Base-by-base conservation (phyloP, 2,888 invertebrate genomes). In the Eugnorisma glareosa region DNA sequence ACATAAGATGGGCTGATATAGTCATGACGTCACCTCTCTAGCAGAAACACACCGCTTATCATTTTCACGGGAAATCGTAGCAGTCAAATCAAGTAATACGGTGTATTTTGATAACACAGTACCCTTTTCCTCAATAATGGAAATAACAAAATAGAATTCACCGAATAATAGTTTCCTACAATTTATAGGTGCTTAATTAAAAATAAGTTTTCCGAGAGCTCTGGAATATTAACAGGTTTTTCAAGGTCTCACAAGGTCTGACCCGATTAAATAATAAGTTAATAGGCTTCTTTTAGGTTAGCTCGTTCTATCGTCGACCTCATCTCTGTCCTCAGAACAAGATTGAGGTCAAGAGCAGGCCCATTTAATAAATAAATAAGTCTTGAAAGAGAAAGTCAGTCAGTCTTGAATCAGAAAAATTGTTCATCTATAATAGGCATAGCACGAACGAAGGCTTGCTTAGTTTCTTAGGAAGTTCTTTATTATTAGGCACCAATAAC, bases 1-100 rank as follows among this genome's bases (percentile, higher is more conserved):
- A 80, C 79, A 82, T 86, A 82, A 85, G 84, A 79, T 71, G 74
- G 78, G 73, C 73, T 40, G 73, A 80, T 81, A 82, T 57, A 78
- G 59, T 54, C 37, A 79, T 88, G 80, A 85, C 90, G 84, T 83
- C 83, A 84, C 68, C 40, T 68, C 63, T 80, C 69, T 69, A 73
- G 75, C 69, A 77, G 69, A 83, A 85, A 74, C 71, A 67, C 67
- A 54, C 11, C 31, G 40, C 70, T 86, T 86, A 89, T 90, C 86
- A 76, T 77, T 83, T 87, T 85, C 77, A 81, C 45, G 76, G 63
- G 76, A 79, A 85, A 82, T 83, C 73, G 73, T 61, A 75, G 77
- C 84, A 71, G 72, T 81, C 69, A 64, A 83, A 81, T 79, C 73
- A 73, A 77, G 63, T 78, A 73, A 73, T 79, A 57, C 77, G 68